Evolutionary conservation across 1,140 invertebrate species (phyloP), one percentile per base, ranked within the genome.

Genomic region (Ladona fulva): DNA sequence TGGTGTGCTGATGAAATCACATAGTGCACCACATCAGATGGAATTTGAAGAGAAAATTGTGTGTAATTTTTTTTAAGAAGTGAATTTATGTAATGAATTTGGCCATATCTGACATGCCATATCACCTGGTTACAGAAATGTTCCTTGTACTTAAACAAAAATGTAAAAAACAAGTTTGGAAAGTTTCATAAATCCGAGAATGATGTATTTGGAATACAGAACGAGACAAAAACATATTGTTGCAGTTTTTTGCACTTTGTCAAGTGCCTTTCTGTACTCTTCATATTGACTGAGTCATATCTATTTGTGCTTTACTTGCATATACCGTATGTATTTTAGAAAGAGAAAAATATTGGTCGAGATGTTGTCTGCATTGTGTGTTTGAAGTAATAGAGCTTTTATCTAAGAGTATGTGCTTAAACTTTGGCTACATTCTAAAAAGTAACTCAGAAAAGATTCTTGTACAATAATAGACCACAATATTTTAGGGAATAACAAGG

Each of bases 251-350:
- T 76, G 75, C 75, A 76, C 75, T 76, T 76, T n/a, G 25, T 42
- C 24, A 76, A 76, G 75, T 76, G 75, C 75, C 75, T 76, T 76
- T 76, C 75, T 29, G 75, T 76, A 76, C 75, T 76, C 75, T 76
- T 76, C 75, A 76, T 76, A 76, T 76, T 76, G 75, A 76, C 75
- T 76, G 75, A 76, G 75, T 76, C 75, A 76, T 76, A 76, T 76
- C 75, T 76, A 29, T 37, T 37, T 76, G 75, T 76, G 75, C 75
- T 76, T 76, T 76, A 76, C 75, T 76, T 76, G 75, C 75, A 42
- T 76, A 76, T 75, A 66, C 52, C 3, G 52, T 66, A 52, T 75
- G 74, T 75, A 76, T 25, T 76, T 76, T 76, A 37, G 42, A 42
- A 29, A 66, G n/a, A 66, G 42, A 76, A 25, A 76, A 74, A 74